Base-by-base conservation (phyloP, 37 sponge, comb jelly and placozoan species). In the Chondrosia reniformis region DNA sequence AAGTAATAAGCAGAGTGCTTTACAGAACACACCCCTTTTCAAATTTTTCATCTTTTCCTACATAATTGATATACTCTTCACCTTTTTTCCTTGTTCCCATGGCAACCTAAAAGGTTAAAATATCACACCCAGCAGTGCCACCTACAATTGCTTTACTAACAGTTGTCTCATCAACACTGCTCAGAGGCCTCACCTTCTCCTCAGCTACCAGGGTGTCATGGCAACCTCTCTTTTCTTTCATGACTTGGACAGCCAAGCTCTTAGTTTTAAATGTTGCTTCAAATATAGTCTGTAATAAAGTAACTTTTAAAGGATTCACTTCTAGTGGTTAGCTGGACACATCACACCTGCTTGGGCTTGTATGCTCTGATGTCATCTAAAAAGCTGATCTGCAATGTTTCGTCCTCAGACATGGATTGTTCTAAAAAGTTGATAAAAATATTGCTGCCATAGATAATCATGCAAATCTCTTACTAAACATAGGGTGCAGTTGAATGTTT, bases 281-380 rank as follows among this genome's bases (percentile, higher is more conserved):
- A 71, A 93, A 88, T 15, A 93, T 88, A 5, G 93, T 93, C 92
- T 91, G 55, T 0, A 0, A 37, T 45, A 3, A 39, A 49, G 52
- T 49, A 49, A 49, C 10, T 49, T 19, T 10, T 49, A 15, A 15
- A 49, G 52, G 15, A 10, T 19, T 15, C 15, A 15, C 15, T 15
- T 15, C 52, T 49, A 49, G 15, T 19, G 10, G 52, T 49, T 10
- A 19, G 10, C 15, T 49, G 10, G 9, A 5, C 28, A 59, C 61
- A 59, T 59, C 77, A 22, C 8, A 91, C 92, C 57, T 84, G 78
- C 19, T 45, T 38, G 25, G 92, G 92, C 67, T 79, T 84, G 76
- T 84, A 92, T 2, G 45, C 31, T 63, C 74, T 87, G 38, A 92
- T 73, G 24, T 41, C 56, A 21, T 80, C 76, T 27, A 92, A 46